Percentiles rank a stretch among this genome's conserved stretches.
Evolutionary conservation across 2,888 invertebrate species (phyloP).

Genomic region (Ophioninae sp.): DNA sequence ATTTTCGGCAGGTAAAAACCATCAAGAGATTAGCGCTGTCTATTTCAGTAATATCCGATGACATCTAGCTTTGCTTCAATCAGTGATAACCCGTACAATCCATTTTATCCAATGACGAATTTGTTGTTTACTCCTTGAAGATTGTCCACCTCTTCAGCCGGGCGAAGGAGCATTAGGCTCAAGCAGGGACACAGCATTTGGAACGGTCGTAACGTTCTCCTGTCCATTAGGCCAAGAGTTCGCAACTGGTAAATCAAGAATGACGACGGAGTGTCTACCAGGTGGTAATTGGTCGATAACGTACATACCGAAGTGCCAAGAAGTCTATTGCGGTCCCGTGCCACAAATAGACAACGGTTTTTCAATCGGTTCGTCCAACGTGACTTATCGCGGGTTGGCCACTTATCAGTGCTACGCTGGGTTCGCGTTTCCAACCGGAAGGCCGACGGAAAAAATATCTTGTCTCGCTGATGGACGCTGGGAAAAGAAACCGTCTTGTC

Average conservation of each 20-base stretch:
- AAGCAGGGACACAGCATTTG: slow-evolving; percentile 95
- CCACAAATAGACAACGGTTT: slow-evolving; percentile 99
- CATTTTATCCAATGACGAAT: not conserved
- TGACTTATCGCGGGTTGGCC: slow-evolving; percentile 95
- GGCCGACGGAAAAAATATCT: slow-evolving; percentile 93
- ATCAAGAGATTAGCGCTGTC: not conserved
- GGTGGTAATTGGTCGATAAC: slow-evolving; percentile 96
- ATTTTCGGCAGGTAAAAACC: slow-evolving; percentile 89
- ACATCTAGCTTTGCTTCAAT: too few species aligned
- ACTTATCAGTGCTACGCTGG: slow-evolving; percentile 98
- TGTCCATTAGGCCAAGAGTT: slow-evolving; percentile 97
- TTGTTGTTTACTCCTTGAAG: slow-evolving; percentile 80
- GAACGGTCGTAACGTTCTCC: slow-evolving; percentile 93
- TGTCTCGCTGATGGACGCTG: slow-evolving; percentile 95
- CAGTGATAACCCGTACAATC: too few species aligned
- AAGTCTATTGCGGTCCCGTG: slow-evolving; percentile 98
- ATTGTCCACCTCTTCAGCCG: slow-evolving; percentile 92
- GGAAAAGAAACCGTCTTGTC: slow-evolving; percentile 95
- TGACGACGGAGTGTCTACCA: slow-evolving; percentile 92
- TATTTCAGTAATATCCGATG: not conserved
- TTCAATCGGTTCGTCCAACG: slow-evolving; percentile 97
- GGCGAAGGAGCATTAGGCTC: slow-evolving; percentile 95
- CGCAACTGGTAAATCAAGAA: slow-evolving; percentile 92
- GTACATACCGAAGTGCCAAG: slow-evolving; percentile 96
- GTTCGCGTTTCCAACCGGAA: slow-evolving; percentile 94